Base-by-base conservation (phyloP, 2,888 invertebrate species). In the Eucera pruinosa region DNA sequence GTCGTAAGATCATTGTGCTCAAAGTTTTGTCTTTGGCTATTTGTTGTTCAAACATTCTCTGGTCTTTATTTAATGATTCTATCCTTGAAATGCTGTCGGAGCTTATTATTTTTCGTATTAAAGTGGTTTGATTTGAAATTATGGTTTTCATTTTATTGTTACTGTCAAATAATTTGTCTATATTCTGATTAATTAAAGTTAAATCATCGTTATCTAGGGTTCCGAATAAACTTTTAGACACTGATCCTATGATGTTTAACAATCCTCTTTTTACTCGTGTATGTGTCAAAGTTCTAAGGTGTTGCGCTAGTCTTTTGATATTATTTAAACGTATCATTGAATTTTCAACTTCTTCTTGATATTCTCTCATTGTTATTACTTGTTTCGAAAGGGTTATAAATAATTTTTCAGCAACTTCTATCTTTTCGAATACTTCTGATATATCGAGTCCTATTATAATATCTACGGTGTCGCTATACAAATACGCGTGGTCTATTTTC, bases 191-290 rank as follows among this genome's bases (percentile, higher is more conserved):
- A 18, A 60, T 20, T 5, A 60, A 13, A 6, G 25, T 18, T 30
- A 60, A 20, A 13, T 60, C 60, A 18, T 47, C 43, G 4, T 33
- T 18, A 25, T 60, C 60, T 3, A 60, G 27, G n/a, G 30, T 60
- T 30, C 60, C 60, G 18, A 60, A 60, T 18, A 60, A 45, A 18
- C 4, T 13, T 20, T 60, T 60, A 0, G 43, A 60, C 20, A 23
- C 20, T 2, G 60, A 60, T 5, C 45, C 60, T 18, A 60, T 30
- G 5, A 60, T 13, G 30, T 60, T 45, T 0, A 60, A 13, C 18
- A 60, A 11, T 27, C 45, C 60, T 33, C 45, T 9, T 60, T 45
- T 60, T 1, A 4, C 1, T 30, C 45, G n/a, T 25, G 11, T 45
- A 13, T 45, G 45, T 11, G 39, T 39, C 5, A 13, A 11, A 2